Percentiles rank a stretch among this genome's conserved stretches.
Evolutionary conservation across 2,888 invertebrate species (phyloP).

Genomic region (Anthoptus insignis): DNA sequence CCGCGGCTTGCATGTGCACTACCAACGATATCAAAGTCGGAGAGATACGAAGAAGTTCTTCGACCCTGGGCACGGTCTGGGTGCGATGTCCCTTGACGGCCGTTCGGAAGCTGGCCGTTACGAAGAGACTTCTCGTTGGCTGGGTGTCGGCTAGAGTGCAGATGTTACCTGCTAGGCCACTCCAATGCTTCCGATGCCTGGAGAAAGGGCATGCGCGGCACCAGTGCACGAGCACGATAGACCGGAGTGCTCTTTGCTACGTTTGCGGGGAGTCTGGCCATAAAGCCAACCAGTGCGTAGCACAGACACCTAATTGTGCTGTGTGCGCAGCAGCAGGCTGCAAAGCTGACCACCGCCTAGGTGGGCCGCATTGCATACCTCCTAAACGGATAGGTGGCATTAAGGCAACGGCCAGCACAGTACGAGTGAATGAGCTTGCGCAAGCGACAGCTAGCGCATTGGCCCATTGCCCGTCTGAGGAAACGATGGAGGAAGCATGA

Average conservation of each 20-base stretch:
- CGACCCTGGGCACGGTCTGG: background rate
- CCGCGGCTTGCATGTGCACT: background rate
- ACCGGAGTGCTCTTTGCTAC: conserved; percentile 26
- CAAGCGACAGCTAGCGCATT: conserved; percentile 9
- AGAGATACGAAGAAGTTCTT: background rate
- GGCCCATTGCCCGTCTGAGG: conserved; percentile 11
- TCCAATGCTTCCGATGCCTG: conserved; percentile 34
- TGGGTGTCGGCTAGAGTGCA: conserved; percentile 26
- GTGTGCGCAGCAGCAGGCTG: conserved; percentile 18
- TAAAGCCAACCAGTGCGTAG: conserved; percentile 16
- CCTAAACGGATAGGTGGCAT: background rate
- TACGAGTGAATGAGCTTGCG: conserved; percentile 6
- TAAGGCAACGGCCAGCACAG: background rate
- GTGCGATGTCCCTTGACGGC: background rate
- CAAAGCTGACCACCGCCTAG: conserved; percentile 1
- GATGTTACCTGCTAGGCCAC: conserved; percentile 17
- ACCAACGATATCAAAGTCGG: background rate
- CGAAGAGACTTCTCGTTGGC: background rate
- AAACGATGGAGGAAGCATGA: background rate
- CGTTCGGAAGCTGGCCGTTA: background rate
- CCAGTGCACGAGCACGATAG: conserved; percentile 27
- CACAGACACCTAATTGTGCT: conserved; percentile 20
- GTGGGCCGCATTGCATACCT: conserved; percentile 11
- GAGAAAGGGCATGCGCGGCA: conserved; percentile 24
- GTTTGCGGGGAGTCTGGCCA: conserved; percentile 23